A percentile compares a stretch with the other conserved stretches of the same genome.
Conservation (phyloP, 2,797 vertebrate genomes). For the Sebastes elongatus region DNA sequence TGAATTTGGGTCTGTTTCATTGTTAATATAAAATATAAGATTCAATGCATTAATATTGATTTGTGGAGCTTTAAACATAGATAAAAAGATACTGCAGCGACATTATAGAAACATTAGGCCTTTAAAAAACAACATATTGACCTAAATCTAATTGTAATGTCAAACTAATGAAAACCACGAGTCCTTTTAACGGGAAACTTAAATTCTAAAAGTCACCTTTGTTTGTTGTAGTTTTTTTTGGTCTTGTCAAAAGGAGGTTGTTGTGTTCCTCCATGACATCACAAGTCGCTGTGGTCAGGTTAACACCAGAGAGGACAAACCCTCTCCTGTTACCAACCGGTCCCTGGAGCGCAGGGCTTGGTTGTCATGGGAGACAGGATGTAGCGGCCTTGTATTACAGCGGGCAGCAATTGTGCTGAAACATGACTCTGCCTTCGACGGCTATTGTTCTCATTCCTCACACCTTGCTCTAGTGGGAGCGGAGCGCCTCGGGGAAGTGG, state of each 20-base stretch:
- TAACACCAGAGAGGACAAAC: constrained; percentile 13
- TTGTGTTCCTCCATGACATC: not conserved
- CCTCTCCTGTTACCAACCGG: not conserved
- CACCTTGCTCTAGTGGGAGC: constrained; percentile 47
- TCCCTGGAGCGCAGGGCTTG: constrained; percentile 22
- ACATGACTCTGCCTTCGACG: constrained; percentile 50
- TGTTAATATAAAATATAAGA: not conserved
- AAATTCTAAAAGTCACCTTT: not conserved
- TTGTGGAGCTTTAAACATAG: no score
- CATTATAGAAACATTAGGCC: not conserved
- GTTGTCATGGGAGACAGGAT: constrained; percentile 70
- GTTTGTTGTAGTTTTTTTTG: not conserved
- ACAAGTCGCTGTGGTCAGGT: constrained; percentile 12
- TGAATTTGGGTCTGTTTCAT: not conserved
- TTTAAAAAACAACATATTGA: not conserved
- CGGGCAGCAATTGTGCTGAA: constrained; percentile 51
- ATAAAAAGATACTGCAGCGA: not conserved
- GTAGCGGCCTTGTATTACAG: constrained; percentile 44
- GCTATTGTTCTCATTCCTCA: constrained; percentile 61
- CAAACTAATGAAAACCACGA: not conserved
- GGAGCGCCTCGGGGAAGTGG: constrained; percentile 27
- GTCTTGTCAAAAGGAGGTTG: not conserved
- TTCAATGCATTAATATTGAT: not conserved
- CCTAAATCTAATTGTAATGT: not conserved
- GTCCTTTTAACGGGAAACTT: not conserved